A percentile compares a stretch with the other conserved stretches of the same genome.
Evolutionary conservation across 2,113 vertebrate species (phyloP).

Genomic region (Todiramphus chloris): DNA sequence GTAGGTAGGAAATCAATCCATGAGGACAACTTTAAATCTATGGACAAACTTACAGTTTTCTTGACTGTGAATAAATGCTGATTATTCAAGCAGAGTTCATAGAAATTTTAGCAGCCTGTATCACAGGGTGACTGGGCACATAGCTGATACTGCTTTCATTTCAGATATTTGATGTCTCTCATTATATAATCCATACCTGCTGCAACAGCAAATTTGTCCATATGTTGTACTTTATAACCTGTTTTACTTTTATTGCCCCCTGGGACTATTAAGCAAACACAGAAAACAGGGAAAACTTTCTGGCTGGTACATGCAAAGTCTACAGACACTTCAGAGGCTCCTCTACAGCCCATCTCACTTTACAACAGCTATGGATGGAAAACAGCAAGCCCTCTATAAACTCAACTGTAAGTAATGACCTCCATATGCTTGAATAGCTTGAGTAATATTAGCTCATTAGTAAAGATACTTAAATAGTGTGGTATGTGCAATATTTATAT

Average conservation of each 20-base stretch:
- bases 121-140: not conserved
- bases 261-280: constrained; percentile 6
- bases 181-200: not conserved
- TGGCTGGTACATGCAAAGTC: not conserved
- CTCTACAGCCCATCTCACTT: constrained; percentile 19
- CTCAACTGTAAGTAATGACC: not conserved
- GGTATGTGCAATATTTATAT: not conserved
- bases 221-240: not conserved
- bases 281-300: not conserved
- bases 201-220: not conserved
- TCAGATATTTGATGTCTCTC: not conserved
- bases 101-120: not conserved
- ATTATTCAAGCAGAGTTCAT: not conserved
- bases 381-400: constrained; percentile 11
- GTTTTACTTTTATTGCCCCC: constrained; percentile 5
- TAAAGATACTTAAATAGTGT: not conserved
- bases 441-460: not conserved
- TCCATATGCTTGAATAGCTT: constrained; percentile 16
- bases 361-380: constrained; percentile 23
- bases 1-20: not conserved
- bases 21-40: not conserved
- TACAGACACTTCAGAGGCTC: constrained; percentile 14
- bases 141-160: not conserved
- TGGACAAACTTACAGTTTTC: not conserved
- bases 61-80: not conserved